Evolutionary conservation across 1,140 invertebrate species (phyloP), one percentile per base, ranked within the genome.

Genomic region (Drosophila navojoa): DNA sequence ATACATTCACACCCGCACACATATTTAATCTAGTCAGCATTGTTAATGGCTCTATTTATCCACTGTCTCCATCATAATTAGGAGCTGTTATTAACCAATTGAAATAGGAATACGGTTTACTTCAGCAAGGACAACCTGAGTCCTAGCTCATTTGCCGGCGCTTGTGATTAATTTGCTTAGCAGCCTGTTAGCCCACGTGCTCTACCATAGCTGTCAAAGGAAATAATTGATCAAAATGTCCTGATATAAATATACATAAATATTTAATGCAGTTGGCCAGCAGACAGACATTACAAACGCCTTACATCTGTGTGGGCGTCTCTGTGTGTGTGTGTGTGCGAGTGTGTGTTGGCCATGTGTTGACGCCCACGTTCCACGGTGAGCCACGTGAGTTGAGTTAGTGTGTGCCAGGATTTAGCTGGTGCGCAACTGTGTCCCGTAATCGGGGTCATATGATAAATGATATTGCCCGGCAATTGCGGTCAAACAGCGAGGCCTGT

Each of bases 191-290:
- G 32, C 35, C 22, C 53, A 45, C 59, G 32, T 64, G 58, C 78
- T 55, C 49, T 9, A 64, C 59, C 57, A 44, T 50, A 68, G 70
- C 77, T 60, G 71, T 76, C 68, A 71, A 68, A 76, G 68, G 40
- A 85, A 86, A 86, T 85, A 81, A 86, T 86, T 86, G 73, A 86
- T 86, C 81, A 86, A 81, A 81, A 81, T 72, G 68, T 45, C 53
- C 16, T 15, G 38, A 58, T 25, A 47, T 40, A 67, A n/a, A 74
- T 80, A 71, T 15, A 19, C 27, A 60, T 68, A 76, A 81, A 79
- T 86, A 61, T 76, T 87, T 76, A 52, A 82, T 87, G 35, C 76
- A 38, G 22, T 52, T 25, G 15, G 40, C 58, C 29, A 55, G 7
- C 38, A 63, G 61, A 13, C 32, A 38, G 13, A 27, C 22, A 16